Percentiles rank a stretch among this genome's conserved stretches.
Conservation (phyloP, 37 sponge, comb jelly and placozoan genomes). For the Spongilla lacustris region DNA sequence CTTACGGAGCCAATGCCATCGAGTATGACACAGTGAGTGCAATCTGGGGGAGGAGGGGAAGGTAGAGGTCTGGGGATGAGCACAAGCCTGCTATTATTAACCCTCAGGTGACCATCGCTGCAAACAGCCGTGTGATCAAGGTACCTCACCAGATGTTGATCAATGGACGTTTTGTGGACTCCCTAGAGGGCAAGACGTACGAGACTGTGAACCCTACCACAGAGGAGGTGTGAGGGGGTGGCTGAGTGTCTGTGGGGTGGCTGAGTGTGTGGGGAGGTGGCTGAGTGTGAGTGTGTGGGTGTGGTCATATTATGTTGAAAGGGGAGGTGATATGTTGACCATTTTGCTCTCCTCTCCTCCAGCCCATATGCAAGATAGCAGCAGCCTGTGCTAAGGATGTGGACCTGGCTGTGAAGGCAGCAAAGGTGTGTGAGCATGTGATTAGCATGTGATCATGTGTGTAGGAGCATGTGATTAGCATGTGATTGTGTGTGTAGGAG, state of each 20-base stretch:
- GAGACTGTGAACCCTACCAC: constrained; percentile 83
- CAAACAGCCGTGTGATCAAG: constrained; percentile 78
- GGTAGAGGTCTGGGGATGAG: background rate
- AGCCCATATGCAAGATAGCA: constrained; percentile 73
- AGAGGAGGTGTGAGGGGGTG: constrained; percentile 43
- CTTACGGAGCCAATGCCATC: constrained; percentile 30
- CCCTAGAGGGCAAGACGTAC: constrained; percentile 62
- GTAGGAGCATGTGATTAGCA: background rate
- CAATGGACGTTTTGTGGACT: constrained; percentile 87
- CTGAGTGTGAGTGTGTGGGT: background rate
- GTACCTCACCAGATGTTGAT: constrained; percentile 90
- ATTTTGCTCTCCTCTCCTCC: background rate
- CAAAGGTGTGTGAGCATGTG: constrained; percentile 56
- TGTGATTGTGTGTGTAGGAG: too few species aligned
- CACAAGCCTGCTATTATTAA: background rate
- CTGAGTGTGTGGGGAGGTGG: background rate
- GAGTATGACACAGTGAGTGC: constrained; percentile 76
- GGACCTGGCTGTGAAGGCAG: constrained; percentile 81
- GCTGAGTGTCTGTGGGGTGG: background rate
- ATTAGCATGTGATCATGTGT: background rate
- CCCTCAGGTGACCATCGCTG: constrained; percentile 46
- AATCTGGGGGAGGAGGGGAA: background rate
- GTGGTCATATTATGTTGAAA: too few species aligned
- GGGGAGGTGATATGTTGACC: too few species aligned
- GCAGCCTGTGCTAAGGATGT: constrained; percentile 77